A percentile compares a stretch with the other conserved stretches of the same genome.
Evolutionary conservation across 2,797 vertebrate genomes (phyloP).

Genomic region (Hemibagrus guttatus): DNA sequence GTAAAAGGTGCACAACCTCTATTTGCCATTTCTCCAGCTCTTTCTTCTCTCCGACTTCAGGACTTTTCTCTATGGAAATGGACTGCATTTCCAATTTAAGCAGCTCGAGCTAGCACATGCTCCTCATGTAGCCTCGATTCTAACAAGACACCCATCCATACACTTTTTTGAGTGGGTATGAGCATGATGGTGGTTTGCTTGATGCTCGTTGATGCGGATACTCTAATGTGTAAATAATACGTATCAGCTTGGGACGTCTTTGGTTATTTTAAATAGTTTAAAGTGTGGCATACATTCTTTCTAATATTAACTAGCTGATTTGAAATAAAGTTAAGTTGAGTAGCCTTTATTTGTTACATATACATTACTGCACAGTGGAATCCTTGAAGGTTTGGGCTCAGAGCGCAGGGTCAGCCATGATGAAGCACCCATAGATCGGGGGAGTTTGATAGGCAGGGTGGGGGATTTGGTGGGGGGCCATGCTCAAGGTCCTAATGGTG

Average conservation of each 20-base stretch:
- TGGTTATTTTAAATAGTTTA: neutral
- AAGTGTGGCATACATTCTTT: neutral
- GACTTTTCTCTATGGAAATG: constrained; percentile 46
- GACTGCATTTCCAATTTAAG: constrained; percentile 8
- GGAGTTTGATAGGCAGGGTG: no score
- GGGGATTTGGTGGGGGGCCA: no score
- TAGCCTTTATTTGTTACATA: no score
- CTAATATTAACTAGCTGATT: neutral
- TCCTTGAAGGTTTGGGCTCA: no score
- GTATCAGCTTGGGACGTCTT: neutral
- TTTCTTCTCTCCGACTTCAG: neutral
- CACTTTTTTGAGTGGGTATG: neutral
- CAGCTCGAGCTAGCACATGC: neutral
- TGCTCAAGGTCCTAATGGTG: no score
- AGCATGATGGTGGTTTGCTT: neutral
- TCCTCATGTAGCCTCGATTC: neutral
- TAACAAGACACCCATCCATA: neutral
- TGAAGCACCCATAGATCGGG: no score
- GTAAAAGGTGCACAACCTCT: constrained; percentile 48
- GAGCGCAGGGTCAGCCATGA: no score
- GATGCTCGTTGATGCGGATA: no score
- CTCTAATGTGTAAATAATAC: neutral
- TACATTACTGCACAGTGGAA: no score
- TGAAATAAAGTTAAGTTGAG: neutral
- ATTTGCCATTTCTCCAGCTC: constrained; percentile 33